Conservation (phyloP, 1,140 invertebrate genomes). For the Capitella teleta region DNA sequence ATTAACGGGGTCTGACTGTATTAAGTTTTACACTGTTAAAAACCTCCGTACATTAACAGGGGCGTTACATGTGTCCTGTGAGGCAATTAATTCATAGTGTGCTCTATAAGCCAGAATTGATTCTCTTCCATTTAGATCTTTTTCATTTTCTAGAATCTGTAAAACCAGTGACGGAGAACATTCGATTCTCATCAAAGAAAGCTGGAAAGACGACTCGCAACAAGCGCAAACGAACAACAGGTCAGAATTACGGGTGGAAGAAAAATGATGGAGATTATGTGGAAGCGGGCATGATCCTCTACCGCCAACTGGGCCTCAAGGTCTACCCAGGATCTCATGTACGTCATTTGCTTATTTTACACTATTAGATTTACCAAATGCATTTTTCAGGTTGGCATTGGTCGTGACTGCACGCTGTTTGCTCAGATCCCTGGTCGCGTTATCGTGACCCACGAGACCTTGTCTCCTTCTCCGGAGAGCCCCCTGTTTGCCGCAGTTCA, state of each 20-base stretch:
- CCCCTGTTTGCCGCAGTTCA: conserved; percentile 22
- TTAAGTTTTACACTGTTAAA: too few species aligned
- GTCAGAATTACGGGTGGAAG: conserved; percentile 10
- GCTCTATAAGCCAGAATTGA: too few species aligned
- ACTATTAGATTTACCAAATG: background rate
- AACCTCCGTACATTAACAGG: too few species aligned
- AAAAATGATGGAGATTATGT: conserved; percentile 23
- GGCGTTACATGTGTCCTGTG: too few species aligned
- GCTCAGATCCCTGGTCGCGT: conserved; percentile 23
- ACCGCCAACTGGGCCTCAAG: conserved; percentile 20
- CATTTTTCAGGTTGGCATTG: conserved; percentile 20
- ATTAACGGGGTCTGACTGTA: too few species aligned
- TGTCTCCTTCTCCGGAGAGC: conserved; percentile 26
- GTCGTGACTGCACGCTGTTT: conserved; percentile 16
- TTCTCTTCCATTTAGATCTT: too few species aligned
- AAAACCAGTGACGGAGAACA: background rate
- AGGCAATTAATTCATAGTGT: too few species aligned
- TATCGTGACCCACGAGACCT: conserved; percentile 18
- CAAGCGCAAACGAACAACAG: conserved; percentile 5
- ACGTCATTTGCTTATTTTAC: conserved; percentile 10
- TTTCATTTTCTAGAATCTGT: background rate
- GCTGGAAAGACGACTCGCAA: conserved; percentile 7
- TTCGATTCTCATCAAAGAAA: conserved; percentile 11
- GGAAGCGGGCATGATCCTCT: conserved; percentile 22
- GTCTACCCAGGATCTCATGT: conserved; percentile 32